Evolutionary conservation across 2,113 vertebrate genomes (phyloP), one percentile per base, ranked within the genome.

Genomic region (Cacatua alba): DNA sequence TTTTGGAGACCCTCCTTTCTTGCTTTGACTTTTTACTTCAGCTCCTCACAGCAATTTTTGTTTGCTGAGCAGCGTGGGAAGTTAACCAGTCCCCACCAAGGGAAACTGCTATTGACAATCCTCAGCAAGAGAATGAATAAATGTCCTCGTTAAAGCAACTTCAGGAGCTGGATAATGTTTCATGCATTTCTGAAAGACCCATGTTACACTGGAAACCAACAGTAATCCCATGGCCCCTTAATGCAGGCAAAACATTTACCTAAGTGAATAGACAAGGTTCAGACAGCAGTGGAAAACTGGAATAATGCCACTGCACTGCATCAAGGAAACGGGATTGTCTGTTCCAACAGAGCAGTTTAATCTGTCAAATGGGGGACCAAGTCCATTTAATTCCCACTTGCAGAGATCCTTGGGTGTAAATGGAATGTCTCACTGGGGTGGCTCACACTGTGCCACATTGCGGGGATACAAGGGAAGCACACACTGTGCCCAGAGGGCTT

Each of bases 371-470:
- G 28, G 33, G 13, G 6, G n/a, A 25, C 19, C 7, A 18, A 48
- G 26, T 24, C 17, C 5, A 0, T 48, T 68, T 29, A 35, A 57
- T 49, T 29, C 57, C 49, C 20, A 20, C 7, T 1, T 3, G 11
- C 19, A 29, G 23, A 76, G 70, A 43, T 12, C 19, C 51, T 46
- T 5, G 2, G 5, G 59, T 17, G 25, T 8, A 39, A 23, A 31
- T 19, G 25, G 37, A 70, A n/a, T 2, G 3, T 17, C 31, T 64
- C 9, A 1, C 51, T 4, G 1, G 43, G 24, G 20, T 7, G 33
- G 15, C 17, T 60, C 11, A 19, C 1, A 14, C 9, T 11, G 1
- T 35, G 57, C 70, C 49, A 26, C 15, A 0, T 6, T 3, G 33
- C 31, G 33, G 62, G 53, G 31, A 68, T 37, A 16, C 1, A 39